Evolutionary conservation across 2,888 invertebrate genomes (phyloP).

Genomic region (Eustalomyia histrio): DNA sequence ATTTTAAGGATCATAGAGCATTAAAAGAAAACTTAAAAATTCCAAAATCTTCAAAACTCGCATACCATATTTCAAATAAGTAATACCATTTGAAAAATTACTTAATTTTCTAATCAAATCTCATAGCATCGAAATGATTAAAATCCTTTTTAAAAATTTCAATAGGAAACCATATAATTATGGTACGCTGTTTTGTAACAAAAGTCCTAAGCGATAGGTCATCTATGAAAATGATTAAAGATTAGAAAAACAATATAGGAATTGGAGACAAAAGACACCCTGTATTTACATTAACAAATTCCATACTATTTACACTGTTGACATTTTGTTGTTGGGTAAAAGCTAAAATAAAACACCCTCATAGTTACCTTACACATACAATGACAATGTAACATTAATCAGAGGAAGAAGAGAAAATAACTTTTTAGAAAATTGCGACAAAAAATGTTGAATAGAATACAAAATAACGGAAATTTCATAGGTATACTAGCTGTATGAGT

Average conservation of each 20-base stretch:
- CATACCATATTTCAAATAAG: too few relatives aligned
- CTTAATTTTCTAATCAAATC: constrained; percentile 24
- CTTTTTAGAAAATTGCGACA: constrained; percentile 22
- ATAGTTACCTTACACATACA: neutral
- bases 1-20: constrained; percentile 34
- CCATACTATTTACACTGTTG: neutral
- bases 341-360: constrained; percentile 56
- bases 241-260: constrained; percentile 39
- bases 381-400: constrained; percentile 15
- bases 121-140: constrained; percentile 33
- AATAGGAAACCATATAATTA: constrained; percentile 58
- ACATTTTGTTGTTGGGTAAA: constrained; percentile 14
- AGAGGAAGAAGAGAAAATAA: constrained; percentile 23
- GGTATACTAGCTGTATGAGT: constrained; percentile 39
- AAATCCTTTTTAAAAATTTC: constrained; percentile 28
- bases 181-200: constrained; percentile 25
- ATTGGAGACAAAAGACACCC: constrained; percentile 7
- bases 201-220: constrained; percentile 38
- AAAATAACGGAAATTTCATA: constrained; percentile 42
- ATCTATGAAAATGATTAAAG: constrained; percentile 32
- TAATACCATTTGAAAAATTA: constrained; percentile 38
- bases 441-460: constrained; percentile 38
- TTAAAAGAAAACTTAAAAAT: constrained; percentile 24
- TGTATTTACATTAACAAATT: constrained; percentile 25
- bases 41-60: neutral